Conservation (phyloP, 2,888 invertebrate species). For the Thymelicus sylvestris region DNA sequence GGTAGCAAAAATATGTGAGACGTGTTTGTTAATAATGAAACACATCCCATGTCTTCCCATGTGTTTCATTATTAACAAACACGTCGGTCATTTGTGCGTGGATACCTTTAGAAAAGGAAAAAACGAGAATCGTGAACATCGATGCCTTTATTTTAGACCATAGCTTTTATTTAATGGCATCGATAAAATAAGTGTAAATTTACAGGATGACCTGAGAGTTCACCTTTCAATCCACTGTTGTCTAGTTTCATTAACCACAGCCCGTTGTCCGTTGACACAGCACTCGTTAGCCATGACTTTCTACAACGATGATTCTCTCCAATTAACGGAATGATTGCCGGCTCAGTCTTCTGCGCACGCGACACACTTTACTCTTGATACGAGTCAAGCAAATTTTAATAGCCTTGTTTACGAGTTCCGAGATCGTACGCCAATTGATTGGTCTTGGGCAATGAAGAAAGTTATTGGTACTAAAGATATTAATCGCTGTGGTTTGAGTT, state of each 20-base stretch:
- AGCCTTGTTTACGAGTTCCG: constrained; percentile 26
- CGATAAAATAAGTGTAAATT: neutral
- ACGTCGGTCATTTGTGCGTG: too few species aligned
- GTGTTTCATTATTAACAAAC: too few species aligned
- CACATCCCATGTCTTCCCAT: too few species aligned
- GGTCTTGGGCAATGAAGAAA: constrained; percentile 18
- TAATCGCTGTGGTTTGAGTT: constrained; percentile 5
- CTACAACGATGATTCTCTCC: constrained; percentile 82
- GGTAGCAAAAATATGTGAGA: too few species aligned
- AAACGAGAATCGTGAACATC: too few species aligned
- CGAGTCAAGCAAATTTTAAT: constrained; percentile 52
- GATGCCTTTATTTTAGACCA: too few species aligned
- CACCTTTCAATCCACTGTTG: neutral
- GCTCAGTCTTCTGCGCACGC: constrained; percentile 67
- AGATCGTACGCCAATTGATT: constrained; percentile 30
- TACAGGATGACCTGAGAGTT: neutral
- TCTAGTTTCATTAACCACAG: constrained; percentile 14
- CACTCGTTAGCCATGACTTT: constrained; percentile 59
- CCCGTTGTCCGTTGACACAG: constrained; percentile 73
- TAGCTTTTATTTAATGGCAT: too few species aligned
- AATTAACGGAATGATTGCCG: constrained; percentile 83
- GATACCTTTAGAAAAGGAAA: too few species aligned
- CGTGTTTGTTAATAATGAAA: too few species aligned
- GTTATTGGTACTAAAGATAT: constrained; percentile 12
- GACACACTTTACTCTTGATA: constrained; percentile 77